Evolutionary conservation across 1,140 invertebrate species (phyloP), one percentile per base, ranked within the genome.

Genomic region (Mercenaria mercenaria): DNA sequence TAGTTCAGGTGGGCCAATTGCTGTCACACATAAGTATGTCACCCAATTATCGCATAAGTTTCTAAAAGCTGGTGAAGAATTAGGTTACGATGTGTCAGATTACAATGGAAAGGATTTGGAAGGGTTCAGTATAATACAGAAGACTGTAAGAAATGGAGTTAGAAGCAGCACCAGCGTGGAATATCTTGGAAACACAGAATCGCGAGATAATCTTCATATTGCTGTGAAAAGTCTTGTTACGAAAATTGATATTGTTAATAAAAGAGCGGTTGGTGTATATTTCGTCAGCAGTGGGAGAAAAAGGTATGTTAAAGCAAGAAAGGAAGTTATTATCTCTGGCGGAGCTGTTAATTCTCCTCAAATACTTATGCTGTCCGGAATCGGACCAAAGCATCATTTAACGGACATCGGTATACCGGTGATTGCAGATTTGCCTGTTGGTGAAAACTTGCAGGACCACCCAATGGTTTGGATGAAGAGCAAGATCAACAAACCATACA

Each of bases 291-390:
- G 95, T 74, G 94, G 95, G 1, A 95, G 90, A 23, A 96, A 95
- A 81, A 96, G 96, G 72, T 96, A 95, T 89, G 97, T 98, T 8
- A 94, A 95, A 79, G 97, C 97, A 0, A 97, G 96, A 20, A 32
- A 43, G 18, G 99, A 99, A 96, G 97, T 99, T 0, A 98, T 99
- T 59, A 89, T 99, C 26, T 93, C 93, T 0, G 98, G 97, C 0
- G 99, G 99, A 0, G 96, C 98, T 0, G 96, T 99, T 0, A 98
- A 98, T 93, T 98, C 98, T 0, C 98, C 99, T 0, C 98, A 99
- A 90, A 92, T 99, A 0, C 94, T 99, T 4, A 98, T 99, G 98
- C 95, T 99, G 0, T 98, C 98, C 2, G 99, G 98, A 0, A 97
- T 99, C 2, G 98, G 98, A 0, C 98, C 98, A 23, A 80, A 64